Evolutionary conservation across 2,113 vertebrate genomes (phyloP), one percentile per base, ranked within the genome.

Genomic region (Austrofundulus limnaeus): DNA sequence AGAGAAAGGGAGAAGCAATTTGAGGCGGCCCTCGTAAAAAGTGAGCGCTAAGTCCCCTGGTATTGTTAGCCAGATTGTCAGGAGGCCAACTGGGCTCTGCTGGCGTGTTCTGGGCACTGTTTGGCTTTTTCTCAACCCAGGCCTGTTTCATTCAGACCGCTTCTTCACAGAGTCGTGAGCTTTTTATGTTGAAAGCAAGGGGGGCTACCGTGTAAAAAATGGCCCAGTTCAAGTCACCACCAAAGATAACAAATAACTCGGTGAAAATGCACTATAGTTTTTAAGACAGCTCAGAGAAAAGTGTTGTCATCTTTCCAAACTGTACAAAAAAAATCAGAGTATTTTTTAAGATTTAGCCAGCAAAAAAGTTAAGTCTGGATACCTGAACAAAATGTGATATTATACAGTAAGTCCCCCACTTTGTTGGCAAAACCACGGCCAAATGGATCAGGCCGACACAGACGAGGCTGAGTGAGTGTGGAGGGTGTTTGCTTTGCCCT

Each of bases 1-100:
- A 81, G 73, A 83, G 76, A 75, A 69, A 75, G 76, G 42, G 74
- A 87, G 78, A 88, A 87, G 87, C 81, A 86, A 89, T 86, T 91
- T 88, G 83, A 87, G 74, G 82, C 86, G 73, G 81, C 57, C 75
- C 76, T 89, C 85, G 83, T 89, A 88, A 90, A 85, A 91, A 89
- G 80, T 85, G 83, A 87, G 89, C 70, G 85, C 84, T 92, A 91
- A 91, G 86, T 87, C 83, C 83, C 80, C 77, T 85, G 77, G 81
- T 84, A 80, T 83, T 87, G 87, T 89, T 78, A 53, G 90, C 88
- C 85, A 92, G 88, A 86, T 89, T 89, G 89, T 91, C 84, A 75
- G 61, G 34, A 72, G 77, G 89, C 91, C 90, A 92, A 87, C 82
- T 92, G 83, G 82, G 82, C 82, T 86, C 69, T 71, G 73, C 83